Evolutionary conservation across 2,888 invertebrate genomes (phyloP).

Genomic region (Drosophila fulvimacula): DNA sequence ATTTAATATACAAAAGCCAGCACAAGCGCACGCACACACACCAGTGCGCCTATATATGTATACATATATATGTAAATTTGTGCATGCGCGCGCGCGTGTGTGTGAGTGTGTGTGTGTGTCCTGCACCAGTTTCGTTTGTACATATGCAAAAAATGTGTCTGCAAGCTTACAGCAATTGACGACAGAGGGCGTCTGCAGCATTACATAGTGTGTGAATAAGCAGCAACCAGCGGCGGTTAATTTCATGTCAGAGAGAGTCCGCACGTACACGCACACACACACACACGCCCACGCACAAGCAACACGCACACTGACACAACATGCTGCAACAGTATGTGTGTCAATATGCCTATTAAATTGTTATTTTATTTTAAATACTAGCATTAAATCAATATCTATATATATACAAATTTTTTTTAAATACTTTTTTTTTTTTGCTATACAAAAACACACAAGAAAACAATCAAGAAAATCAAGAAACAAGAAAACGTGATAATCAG

Average conservation of each 20-base stretch:
- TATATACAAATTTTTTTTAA: slow-evolving; percentile 13
- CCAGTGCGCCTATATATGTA: slow-evolving; percentile 6
- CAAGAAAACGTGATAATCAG: slow-evolving; percentile 69
- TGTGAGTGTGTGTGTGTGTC: slow-evolving; percentile 6
- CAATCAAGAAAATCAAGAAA: slow-evolving; percentile 32
- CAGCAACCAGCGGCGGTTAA: slow-evolving; percentile 42
- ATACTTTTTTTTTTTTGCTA: slow-evolving; percentile 52
- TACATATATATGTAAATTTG: background rate
- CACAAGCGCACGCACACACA: slow-evolving; percentile 3
- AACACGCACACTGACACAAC: slow-evolving; percentile 36
- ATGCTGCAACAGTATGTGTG: slow-evolving; percentile 63
- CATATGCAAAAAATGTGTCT: slow-evolving; percentile 43
- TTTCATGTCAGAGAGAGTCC: slow-evolving; percentile 27
- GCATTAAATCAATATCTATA: slow-evolving; percentile 46
- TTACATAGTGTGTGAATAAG: slow-evolving; percentile 26
- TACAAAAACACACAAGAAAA: slow-evolving; percentile 35
- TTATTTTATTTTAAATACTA: slow-evolving; percentile 76
- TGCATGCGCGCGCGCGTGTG: background rate
- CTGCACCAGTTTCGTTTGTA: slow-evolving; percentile 52
- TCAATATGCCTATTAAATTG: slow-evolving; percentile 70
- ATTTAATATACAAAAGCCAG: slow-evolving; percentile 55
- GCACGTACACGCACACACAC: slow-evolving; percentile 11
- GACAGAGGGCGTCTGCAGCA: slow-evolving; percentile 36
- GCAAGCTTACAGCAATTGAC: slow-evolving; percentile 8
- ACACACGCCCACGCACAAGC: slow-evolving; percentile 22